A percentile compares a stretch with the other conserved stretches of the same genome.
phyloP scores from a whole-genome alignment of 64 coral and sea anemone species.

The Trachythela sp. region DNA sequence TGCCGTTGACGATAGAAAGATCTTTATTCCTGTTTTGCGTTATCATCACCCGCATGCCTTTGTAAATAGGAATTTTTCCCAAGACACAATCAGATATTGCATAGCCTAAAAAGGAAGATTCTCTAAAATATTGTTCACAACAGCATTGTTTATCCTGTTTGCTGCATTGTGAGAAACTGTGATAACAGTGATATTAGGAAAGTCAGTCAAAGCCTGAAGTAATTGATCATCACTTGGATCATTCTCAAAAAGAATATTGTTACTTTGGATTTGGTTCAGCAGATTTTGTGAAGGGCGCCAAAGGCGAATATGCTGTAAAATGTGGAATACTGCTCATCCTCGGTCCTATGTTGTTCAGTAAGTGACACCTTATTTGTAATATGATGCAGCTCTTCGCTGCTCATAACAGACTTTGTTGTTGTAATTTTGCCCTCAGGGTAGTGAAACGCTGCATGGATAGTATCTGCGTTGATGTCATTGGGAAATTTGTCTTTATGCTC shows the following conservation, averaged over 20 bases:
- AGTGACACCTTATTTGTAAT: conserved; percentile 10
- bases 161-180: neutral
- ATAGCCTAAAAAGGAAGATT: too few species aligned
- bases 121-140: too few species aligned
- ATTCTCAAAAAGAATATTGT: neutral
- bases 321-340: neutral
- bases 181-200: neutral
- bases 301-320: conserved; percentile 15
- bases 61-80: too few species aligned
- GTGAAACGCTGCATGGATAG: neutral
- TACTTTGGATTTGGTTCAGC: neutral
- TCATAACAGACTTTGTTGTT: neutral
- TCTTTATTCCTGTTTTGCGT: too few species aligned
- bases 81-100: too few species aligned
- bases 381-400: neutral
- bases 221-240: neutral
- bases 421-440: neutral
- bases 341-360: neutral
- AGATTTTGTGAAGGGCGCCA: neutral
- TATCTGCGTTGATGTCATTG: neutral
- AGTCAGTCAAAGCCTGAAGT: neutral
- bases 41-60: too few species aligned
- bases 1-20: too few species aligned
- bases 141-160: neutral
- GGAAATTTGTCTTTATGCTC: neutral